Conservation (phyloP, 2,888 invertebrate species). For the Syrista parreyssii region DNA sequence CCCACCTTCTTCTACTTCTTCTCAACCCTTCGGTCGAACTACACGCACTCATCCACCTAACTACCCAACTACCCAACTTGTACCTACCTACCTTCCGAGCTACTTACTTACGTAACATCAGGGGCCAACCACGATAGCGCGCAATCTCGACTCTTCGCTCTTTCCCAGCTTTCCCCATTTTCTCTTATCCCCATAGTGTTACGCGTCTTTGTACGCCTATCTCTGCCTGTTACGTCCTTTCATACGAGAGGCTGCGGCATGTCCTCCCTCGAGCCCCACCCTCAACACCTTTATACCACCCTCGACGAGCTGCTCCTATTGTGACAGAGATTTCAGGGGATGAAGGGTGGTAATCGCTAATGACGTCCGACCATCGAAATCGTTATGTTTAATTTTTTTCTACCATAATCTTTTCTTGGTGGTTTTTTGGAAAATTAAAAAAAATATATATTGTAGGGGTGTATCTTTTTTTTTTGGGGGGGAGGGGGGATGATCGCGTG, state of each 20-base stretch:
- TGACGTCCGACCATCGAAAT: background rate
- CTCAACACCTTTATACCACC: background rate
- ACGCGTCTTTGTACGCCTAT: slow-evolving; percentile 20
- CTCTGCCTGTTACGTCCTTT: slow-evolving; percentile 18
- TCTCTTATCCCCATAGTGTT: slow-evolving; percentile 10
- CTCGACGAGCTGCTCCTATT: background rate
- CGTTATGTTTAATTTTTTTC: background rate
- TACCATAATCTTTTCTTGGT: background rate
- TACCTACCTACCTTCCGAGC: background rate
- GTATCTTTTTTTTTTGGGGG: background rate
- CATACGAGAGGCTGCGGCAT: background rate
- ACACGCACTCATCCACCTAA: background rate
- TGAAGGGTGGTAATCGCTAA: background rate
- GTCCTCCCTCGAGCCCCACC: background rate
- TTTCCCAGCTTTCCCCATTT: slow-evolving; percentile 8
- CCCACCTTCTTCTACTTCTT: background rate
- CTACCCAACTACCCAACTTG: background rate
- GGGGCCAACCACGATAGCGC: background rate
- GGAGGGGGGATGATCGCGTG: too few relatives aligned
- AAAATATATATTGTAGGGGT: background rate
- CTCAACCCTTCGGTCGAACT: background rate
- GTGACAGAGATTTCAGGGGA: background rate
- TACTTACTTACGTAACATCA: background rate
- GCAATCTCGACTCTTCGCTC: background rate
- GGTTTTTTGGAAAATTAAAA: background rate